phyloP scores from a whole-genome alignment of 2,888 invertebrate genomes.

The Scaptodrosophila latifasciaeformis region DNA sequence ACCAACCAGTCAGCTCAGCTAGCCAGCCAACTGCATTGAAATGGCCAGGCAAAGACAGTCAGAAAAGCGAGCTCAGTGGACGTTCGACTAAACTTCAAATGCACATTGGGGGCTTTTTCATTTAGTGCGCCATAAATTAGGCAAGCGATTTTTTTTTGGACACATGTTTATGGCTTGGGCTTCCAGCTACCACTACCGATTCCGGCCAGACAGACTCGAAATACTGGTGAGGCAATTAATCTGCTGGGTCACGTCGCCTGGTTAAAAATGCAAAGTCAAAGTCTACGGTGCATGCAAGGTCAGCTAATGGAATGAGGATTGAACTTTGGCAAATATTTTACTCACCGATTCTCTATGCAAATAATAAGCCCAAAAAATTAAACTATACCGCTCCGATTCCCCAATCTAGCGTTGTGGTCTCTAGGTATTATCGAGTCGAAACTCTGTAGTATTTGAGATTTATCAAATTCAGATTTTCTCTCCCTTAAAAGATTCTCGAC shows the following conservation, averaged over 20 bases:
- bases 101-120: conserved; percentile 55
- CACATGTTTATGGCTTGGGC: conserved; percentile 18
- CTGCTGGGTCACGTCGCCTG: conserved; percentile 35
- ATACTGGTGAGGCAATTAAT: conserved; percentile 41
- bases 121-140: conserved; percentile 56
- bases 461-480: no score
- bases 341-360: no score
- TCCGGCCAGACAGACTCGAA: conserved; percentile 11
- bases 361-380: no score
- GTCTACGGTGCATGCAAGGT: neutral
- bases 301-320: no score
- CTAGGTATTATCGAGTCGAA: no score
- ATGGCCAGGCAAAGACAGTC: neutral
- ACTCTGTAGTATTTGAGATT: no score
- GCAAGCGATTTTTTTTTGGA: conserved; percentile 30
- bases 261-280: conserved; percentile 29
- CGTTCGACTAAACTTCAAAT: conserved; percentile 47
- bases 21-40: neutral
- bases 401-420: no score
- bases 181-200: conserved; percentile 5
- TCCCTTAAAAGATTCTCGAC: no score
- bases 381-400: no score
- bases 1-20: no score
- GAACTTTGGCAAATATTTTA: no score
- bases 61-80: neutral